Percentiles rank a stretch among this genome's conserved stretches.
Conservation (phyloP, 1,140 invertebrate genomes). For the Achatina immaculata region DNA sequence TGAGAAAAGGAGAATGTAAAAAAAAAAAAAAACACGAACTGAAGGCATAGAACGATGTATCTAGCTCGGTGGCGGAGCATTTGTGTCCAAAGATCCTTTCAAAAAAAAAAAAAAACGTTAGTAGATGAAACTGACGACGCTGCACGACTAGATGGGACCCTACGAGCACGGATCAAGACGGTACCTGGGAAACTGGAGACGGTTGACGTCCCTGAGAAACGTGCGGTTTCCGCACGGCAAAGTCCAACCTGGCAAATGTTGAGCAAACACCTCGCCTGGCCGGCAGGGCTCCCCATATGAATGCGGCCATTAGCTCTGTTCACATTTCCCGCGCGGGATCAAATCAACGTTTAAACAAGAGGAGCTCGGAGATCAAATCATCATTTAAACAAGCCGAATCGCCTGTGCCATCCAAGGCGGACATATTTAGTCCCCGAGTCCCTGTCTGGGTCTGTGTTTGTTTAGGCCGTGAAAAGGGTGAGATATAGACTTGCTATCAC, state of each 20-base stretch:
- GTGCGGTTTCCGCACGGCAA: background rate
- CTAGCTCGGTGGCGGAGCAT: no score
- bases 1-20: no score
- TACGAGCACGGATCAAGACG: background rate
- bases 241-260: background rate
- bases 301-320: conserved; percentile 21
- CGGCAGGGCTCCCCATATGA: background rate
- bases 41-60: no score
- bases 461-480: background rate
- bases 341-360: conserved; percentile 7
- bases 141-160: background rate
- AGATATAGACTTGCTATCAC: background rate
- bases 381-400: conserved; percentile 22
- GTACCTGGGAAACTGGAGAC: background rate
- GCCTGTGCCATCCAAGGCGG: background rate
- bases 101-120: no score
- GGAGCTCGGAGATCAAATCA: conserved; percentile 13
- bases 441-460: background rate
- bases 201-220: conserved; percentile 14
- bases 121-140: no score
- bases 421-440: background rate
- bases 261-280: conserved; percentile 3
- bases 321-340: background rate
- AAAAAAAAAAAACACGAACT: no score
- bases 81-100: no score